Conservation (phyloP, 2,113 vertebrate genomes). For the Cottus gobio region DNA sequence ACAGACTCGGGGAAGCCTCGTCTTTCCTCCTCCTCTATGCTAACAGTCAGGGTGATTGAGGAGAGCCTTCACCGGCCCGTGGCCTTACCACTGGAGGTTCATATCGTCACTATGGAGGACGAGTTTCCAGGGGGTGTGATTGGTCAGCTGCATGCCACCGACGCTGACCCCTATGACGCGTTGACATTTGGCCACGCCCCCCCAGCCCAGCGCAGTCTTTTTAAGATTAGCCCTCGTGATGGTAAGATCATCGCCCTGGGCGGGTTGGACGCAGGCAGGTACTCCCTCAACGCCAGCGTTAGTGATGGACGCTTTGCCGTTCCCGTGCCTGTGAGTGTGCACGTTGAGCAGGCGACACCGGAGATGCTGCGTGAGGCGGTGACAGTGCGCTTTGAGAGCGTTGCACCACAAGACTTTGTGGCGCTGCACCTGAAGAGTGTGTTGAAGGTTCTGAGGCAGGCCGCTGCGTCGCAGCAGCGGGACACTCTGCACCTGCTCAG, state of each 20-base stretch:
- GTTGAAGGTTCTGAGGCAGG: slow-evolving; percentile 86
- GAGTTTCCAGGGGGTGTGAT: slow-evolving; percentile 98
- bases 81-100: slow-evolving; percentile 91
- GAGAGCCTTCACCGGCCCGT: slow-evolving; percentile 95
- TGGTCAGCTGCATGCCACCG: slow-evolving; percentile 95
- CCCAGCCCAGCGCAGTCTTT: slow-evolving; percentile 92
- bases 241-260: slow-evolving; percentile 96
- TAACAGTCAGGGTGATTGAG: slow-evolving; percentile 93
- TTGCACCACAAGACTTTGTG: slow-evolving; percentile 94
- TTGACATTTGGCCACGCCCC: slow-evolving; percentile 91
- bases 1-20: slow-evolving; percentile 92
- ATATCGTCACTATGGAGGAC: slow-evolving; percentile 97
- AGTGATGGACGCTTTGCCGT: slow-evolving; percentile 95
- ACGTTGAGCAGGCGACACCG: slow-evolving; percentile 89
- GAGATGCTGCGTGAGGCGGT: slow-evolving; percentile 93
- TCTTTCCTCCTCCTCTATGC: slow-evolving; percentile 85
- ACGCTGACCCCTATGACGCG: slow-evolving; percentile 95
- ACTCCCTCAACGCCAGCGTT: slow-evolving; percentile 92
- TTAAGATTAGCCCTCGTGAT: slow-evolving; percentile 93
- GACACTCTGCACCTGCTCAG: slow-evolving; percentile 93
- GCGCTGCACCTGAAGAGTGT: slow-evolving; percentile 89
- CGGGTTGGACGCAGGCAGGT: slow-evolving; percentile 92
- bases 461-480: slow-evolving; percentile 88
- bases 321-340: slow-evolving; percentile 90
- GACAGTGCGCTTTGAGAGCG: slow-evolving; percentile 93